A percentile compares a stretch with the other conserved stretches of the same genome.
These are phyloP conservation scores for Mactromeris polynyma DNA, from an alignment of 2,888 invertebrate species.

Conservation along the genomic window DNA sequence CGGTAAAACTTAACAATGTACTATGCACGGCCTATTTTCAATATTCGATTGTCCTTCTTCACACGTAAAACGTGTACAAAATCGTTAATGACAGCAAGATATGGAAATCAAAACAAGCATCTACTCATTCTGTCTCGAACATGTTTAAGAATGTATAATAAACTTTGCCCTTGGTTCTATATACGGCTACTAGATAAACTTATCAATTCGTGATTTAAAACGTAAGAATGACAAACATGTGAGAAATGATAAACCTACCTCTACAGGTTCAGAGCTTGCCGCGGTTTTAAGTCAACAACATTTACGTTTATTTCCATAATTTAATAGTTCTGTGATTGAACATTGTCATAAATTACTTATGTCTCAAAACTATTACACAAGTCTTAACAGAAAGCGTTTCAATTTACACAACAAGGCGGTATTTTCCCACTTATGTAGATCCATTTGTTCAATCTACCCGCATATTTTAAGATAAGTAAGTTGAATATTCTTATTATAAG, in stretches of 20 bases:
- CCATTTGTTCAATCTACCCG: background rate
- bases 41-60: background rate
- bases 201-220: background rate
- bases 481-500: background rate
- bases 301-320: background rate
- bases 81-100: background rate
- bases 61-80: background rate
- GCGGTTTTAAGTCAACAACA: background rate
- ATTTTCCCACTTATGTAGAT: background rate
- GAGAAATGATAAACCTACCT: background rate
- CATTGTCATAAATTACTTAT: background rate
- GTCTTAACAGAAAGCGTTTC: background rate
- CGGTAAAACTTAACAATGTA: no score
- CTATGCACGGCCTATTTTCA: no score
- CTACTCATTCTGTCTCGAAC: background rate
- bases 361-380: background rate
- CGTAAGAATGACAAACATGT: background rate
- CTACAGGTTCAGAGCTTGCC: background rate
- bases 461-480: slow-evolving; percentile 9
- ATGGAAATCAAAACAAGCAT: background rate
- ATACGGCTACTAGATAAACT: background rate
- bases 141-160: no score
- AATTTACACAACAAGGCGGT: background rate
- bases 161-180: no score
- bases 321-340: background rate